phyloP scores from a whole-genome alignment of 2,113 vertebrate species.

The Chelonoidis abingdonii region DNA sequence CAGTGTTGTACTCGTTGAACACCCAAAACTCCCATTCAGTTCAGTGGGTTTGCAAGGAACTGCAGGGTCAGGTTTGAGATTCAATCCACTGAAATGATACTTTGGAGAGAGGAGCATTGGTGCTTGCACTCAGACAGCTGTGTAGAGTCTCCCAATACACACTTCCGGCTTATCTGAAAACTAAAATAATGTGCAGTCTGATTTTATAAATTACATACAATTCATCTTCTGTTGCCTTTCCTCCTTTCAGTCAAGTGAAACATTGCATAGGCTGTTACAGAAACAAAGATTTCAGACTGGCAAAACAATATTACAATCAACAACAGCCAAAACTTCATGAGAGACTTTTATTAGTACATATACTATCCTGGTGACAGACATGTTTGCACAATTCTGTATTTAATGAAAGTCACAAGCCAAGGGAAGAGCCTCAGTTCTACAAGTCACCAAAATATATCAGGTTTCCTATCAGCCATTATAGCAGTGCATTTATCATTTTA shows the following conservation, averaged over 20 bases:
- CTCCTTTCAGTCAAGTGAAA: background rate
- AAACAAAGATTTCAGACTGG: background rate
- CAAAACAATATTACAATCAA: background rate
- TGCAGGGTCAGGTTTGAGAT: background rate
- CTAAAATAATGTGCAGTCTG: background rate
- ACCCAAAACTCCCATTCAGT: background rate
- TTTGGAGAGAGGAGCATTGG: background rate
- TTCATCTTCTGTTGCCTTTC: background rate
- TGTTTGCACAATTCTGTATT: slow-evolving; percentile 66
- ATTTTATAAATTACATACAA: background rate
- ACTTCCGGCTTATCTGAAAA: background rate
- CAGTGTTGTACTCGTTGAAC: background rate
- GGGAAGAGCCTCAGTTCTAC: slow-evolving; percentile 45
- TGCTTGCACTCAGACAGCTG: background rate
- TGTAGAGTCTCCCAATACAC: background rate
- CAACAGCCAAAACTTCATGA: slow-evolving; percentile 8
- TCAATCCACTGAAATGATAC: background rate
- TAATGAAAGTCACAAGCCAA: slow-evolving; percentile 55
- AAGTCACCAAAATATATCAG: slow-evolving; percentile 74
- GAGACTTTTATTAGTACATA: background rate
- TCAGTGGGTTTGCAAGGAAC: background rate
- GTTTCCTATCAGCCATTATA: slow-evolving; percentile 84
- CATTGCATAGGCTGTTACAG: background rate
- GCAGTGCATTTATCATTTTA: slow-evolving; percentile 81
- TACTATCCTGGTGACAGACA: slow-evolving; percentile 50